Base-by-base conservation (phyloP, 2,888 invertebrate genomes). In the Macrosoma leucophasiata region DNA sequence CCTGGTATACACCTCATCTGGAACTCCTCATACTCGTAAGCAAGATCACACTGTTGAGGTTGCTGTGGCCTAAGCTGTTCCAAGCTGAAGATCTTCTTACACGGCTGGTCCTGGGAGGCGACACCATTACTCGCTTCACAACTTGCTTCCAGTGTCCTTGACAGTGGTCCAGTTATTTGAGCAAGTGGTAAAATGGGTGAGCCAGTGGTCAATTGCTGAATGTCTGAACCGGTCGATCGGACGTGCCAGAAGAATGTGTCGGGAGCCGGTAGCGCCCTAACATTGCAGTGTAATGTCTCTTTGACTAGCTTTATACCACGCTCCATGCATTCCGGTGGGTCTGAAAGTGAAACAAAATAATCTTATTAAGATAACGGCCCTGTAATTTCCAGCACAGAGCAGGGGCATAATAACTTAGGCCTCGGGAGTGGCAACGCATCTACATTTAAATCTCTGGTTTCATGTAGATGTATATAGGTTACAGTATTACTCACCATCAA, bases 1-100 rank as follows among this genome's bases (percentile, higher is more conserved):
- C 84, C 84, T 60, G 84, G 79, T 41, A 73, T 64, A 52, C 82
- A 84, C 39, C 76, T 66, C 66, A 84, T 78, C 48, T 79, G 81
- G 38, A 82, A 81, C 54, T 78, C 81, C 4, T 64, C 69, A 45
- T 68, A 69, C 43, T 84, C 82, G 34, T 63, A 82, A 1, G 75
- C 72, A 20, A 84, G 54, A 41, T 84, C 82, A 33, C 82, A 84
- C 34, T 76, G 75, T 34, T 67, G 68, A 0, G 79, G 81, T 36
- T 67, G 70, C 17, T 59, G 76, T 0, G 84, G 84, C 40, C 84
- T 65, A 31, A 84, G 43, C 25, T 68, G 65, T 34, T 78, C 78
- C 41, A 84, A 65, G 10, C 62, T 73, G 25, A 84, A 65, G 4
- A 50, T 50, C 20, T 55, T 66, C 31, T 71, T 69, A 46, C 84